Conservation (phyloP, 2,888 invertebrate genomes). For the Miltochrista miniata region DNA sequence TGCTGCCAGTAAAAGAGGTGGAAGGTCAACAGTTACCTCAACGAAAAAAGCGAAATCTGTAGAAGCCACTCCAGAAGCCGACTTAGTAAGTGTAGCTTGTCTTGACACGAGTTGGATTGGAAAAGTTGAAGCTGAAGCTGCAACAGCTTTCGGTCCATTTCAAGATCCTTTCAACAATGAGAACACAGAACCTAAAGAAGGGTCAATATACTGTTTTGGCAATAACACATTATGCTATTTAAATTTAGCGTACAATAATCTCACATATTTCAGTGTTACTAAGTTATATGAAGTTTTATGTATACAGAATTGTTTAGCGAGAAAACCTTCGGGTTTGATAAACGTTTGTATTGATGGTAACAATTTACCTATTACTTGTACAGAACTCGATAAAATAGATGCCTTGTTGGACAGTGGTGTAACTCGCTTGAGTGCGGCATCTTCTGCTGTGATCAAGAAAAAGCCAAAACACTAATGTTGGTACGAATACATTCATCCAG, state of each 20-base stretch:
- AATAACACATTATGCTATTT: constrained; percentile 55
- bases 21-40: not conserved
- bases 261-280: constrained; percentile 46
- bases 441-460: not conserved
- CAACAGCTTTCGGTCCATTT: not conserved
- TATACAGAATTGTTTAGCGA: constrained; percentile 41
- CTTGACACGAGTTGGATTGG: constrained; percentile 1
- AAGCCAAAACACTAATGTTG: not conserved
- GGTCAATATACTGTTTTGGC: constrained; percentile 43
- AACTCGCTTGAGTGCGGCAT: not conserved
- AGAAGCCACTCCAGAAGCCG: not conserved
- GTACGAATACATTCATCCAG: too few species aligned
- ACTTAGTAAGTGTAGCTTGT: not conserved
- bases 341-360: constrained; percentile 62
- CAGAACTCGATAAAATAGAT: constrained; percentile 49
- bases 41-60: not conserved
- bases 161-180: constrained; percentile 43
- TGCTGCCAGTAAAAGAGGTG: not conserved
- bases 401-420: constrained; percentile 23
- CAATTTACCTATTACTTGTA: constrained; percentile 47
- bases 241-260: constrained; percentile 59
- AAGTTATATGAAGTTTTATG: constrained; percentile 47
- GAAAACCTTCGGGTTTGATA: constrained; percentile 43
- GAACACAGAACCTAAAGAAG: constrained; percentile 38
- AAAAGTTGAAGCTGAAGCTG: not conserved